phyloP scores from a whole-genome alignment of 1,140 invertebrate genomes.

The Sesamia nonagrioides region DNA sequence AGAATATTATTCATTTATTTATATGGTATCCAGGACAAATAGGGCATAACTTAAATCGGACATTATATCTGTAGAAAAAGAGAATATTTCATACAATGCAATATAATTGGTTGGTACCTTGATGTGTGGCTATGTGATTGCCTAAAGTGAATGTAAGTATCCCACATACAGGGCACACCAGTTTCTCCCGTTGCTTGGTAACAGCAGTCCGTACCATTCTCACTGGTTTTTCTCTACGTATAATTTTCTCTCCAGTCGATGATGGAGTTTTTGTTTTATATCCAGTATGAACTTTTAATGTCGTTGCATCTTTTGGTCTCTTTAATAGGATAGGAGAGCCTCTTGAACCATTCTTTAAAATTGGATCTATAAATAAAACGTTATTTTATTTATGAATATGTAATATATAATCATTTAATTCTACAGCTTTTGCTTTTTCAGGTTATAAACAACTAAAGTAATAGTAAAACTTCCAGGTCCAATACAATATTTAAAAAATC shows the following conservation, averaged over 20 bases:
- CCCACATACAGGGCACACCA: slow-evolving; percentile 84
- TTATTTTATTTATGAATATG: no score
- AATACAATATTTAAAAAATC: no score
- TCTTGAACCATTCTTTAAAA: slow-evolving; percentile 78
- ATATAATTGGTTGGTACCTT: slow-evolving; percentile 67
- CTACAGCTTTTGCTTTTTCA: no score
- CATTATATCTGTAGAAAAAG: no score
- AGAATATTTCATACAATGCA: not conserved
- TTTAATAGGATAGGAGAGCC: slow-evolving; percentile 79
- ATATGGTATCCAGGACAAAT: no score
- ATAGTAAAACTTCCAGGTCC: no score
- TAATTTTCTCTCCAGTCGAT: slow-evolving; percentile 44
- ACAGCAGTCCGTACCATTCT: slow-evolving; percentile 60
- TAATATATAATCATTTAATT: no score
- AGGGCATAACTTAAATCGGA: no score
- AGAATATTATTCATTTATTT: no score
- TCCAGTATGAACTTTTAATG: slow-evolving; percentile 73
- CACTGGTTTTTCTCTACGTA: slow-evolving; percentile 58
- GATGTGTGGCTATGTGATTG: slow-evolving; percentile 83
- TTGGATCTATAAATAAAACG: slow-evolving; percentile 67
- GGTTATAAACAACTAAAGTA: no score
- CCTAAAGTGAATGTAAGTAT: slow-evolving; percentile 82
- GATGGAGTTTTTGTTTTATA: slow-evolving; percentile 60
- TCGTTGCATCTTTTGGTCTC: slow-evolving; percentile 80
- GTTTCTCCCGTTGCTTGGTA: slow-evolving; percentile 78